Evolutionary conservation across 2,113 vertebrate species (phyloP).

Genomic region (Nesoenas mayeri): DNA sequence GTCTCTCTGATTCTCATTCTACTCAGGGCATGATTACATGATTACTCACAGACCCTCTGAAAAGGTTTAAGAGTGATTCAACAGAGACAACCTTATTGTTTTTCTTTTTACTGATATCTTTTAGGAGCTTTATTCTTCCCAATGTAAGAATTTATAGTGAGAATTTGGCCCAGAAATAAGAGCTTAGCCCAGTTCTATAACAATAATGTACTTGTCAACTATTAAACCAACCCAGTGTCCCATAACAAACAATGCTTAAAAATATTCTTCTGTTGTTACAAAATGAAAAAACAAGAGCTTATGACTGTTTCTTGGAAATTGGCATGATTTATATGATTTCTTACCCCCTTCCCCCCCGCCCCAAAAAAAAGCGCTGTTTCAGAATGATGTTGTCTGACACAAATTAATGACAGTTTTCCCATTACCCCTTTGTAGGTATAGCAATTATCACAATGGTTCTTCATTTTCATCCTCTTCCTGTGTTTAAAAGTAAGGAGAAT

Average conservation of each 20-base stretch:
- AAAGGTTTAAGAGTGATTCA: background rate
- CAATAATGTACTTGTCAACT: background rate
- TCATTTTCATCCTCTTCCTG: background rate
- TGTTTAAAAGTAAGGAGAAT: background rate
- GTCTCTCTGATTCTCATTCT: background rate
- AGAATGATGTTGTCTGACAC: background rate
- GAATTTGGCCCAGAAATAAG: background rate
- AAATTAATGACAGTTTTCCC: background rate
- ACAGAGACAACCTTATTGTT: rapidly evolving
- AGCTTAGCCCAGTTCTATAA: background rate
- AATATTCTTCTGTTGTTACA: background rate
- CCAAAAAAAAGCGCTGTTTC: background rate
- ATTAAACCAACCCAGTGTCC: background rate
- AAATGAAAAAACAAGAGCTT: background rate
- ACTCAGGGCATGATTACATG: background rate
- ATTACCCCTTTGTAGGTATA: background rate
- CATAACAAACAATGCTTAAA: background rate
- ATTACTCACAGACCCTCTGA: background rate
- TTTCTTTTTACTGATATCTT: background rate
- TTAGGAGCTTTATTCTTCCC: background rate
- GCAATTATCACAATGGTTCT: background rate
- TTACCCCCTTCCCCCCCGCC: background rate
- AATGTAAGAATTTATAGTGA: background rate
- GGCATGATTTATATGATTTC: background rate
- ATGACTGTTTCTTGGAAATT: background rate